A percentile compares a stretch with the other conserved stretches of the same genome.
These are phyloP conservation scores for Anthophora plumipes DNA, from an alignment of 2,888 invertebrate species.

Conservation along the genomic window DNA sequence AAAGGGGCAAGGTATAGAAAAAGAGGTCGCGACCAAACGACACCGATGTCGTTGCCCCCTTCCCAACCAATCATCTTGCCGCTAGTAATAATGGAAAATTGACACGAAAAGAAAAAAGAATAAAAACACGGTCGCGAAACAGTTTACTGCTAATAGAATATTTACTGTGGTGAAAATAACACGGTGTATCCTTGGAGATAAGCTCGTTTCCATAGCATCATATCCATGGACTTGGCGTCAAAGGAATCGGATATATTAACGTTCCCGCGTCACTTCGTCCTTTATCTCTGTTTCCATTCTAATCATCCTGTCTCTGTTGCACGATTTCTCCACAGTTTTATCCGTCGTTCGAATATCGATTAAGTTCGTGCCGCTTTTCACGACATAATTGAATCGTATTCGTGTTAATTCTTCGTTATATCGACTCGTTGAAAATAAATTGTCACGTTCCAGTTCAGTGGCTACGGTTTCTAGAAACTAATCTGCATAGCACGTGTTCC, in stretches of 20 bases:
- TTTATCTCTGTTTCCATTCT: conserved; percentile 19
- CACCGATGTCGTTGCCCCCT: conserved; percentile 56
- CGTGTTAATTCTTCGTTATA: conserved; percentile 46
- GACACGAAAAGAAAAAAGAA: conserved; percentile 76
- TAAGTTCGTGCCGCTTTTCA: conserved; percentile 20
- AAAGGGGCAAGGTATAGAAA: conserved; percentile 14
- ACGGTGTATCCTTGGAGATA: too few species aligned
- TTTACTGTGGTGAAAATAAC: conserved; percentile 77
- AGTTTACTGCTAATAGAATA: conserved; percentile 80
- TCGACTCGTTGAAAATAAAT: conserved; percentile 35
- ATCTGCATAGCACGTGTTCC: conserved; percentile 23
- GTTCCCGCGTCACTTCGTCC: conserved; percentile 27
- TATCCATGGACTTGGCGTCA: conserved; percentile 55
- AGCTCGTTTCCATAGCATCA: too few species aligned
- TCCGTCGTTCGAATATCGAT: conserved; percentile 29
- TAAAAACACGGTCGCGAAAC: conserved; percentile 61
- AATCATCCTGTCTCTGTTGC: neutral
- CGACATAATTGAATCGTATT: conserved; percentile 48
- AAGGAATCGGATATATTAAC: conserved; percentile 75
- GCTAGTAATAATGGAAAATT: conserved; percentile 75
- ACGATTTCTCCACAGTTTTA: neutral
- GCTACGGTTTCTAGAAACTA: conserved; percentile 22
- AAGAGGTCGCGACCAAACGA: conserved; percentile 60
- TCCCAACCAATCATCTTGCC: conserved; percentile 71
- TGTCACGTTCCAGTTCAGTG: conserved; percentile 32